Evolutionary conservation across 2,113 vertebrate species (phyloP), one percentile per base, ranked within the genome.

Genomic region (Cairina moschata): DNA sequence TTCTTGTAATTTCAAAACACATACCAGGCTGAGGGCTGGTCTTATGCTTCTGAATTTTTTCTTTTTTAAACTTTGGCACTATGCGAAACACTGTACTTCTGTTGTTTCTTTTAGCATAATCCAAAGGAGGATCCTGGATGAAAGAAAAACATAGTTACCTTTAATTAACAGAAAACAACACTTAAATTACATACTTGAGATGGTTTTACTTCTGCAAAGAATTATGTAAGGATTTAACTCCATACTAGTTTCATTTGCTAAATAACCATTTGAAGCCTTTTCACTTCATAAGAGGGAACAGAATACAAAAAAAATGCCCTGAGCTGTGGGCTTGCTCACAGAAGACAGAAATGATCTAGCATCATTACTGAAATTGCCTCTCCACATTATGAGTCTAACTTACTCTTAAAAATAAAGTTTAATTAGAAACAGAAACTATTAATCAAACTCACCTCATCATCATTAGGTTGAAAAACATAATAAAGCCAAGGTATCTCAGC

Each of bases 61-160:
- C 99, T 96, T 99, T 99, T 98, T 99, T 99, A 98, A 99, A 99
- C 96, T 99, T 99, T 98, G 99, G 99, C 96, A 99, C 99, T 90
- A 99, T 99, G 82, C 99, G 99, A 85, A 99, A 99, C 97, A 99
- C 98, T 65, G 99, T 98, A 97, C 99, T 99, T 97, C 98, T 99
- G 95, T 98, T 99, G 97, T 99, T 99, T 98, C 99, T 99, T 98
- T 99, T 99, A 96, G 98, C 98, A 91, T 99, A 99, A 96, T 99
- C 99, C 98, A 99, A 97, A 69, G 99, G 98, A 83, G 98, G 98
- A 94, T 99, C 99, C 99, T 99, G 97, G 90, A 97, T 79, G 86
- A 98, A 97, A 97, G 62, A 96, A 84, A 83, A 13, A 26, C 11
- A 54, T 4, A 26, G 42, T 77, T 83, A 95, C 15, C 36, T 85